Evolutionary conservation across 2,888 invertebrate species (phyloP), one percentile per base, ranked within the genome.

Genomic region (Gastracanthus pulcherrimus): DNA sequence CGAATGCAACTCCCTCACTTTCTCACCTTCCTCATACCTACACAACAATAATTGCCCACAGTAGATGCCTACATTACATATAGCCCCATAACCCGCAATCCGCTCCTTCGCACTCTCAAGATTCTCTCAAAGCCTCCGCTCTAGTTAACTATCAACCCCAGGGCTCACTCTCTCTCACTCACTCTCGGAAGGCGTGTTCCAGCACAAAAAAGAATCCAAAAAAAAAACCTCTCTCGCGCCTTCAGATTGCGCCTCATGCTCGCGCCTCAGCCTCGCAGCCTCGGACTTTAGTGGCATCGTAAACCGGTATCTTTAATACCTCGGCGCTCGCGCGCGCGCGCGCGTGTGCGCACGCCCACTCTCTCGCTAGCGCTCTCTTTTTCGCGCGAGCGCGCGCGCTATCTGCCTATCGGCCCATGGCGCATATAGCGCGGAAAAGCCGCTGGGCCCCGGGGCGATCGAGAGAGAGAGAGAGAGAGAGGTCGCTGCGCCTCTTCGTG

Each of bases 351-450:
- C 80, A 84, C 85, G 83, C 84, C 84, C 83, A 83, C 82, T 77
- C n/a, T n/a, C n/a, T n/a, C n/a, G n/a, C n/a, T n/a, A n/a, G n/a
- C 80, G 70, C 58, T 34, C 74, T 11, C 26, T 62, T 81, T 64
- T 72, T 64, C 70, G 72, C 74, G 76, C 82, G 80, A 31, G 76
- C 85, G 83, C 86, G 86, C 87, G 87, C 36, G 45, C 71, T 87
- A 90, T 90, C 90, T 90, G 89, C 90, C 90, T 90, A 90, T 90
- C 90, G 90, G 87, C 84, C 85, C n/a, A n/a, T n/a, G n/a, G n/a
- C n/a, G n/a, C n/a, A n/a, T n/a, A n/a, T n/a, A 85, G 87, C 86
- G 87, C 87, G 89, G 88, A 89, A 87, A 87, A 86, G 86, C 80
- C 55, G 62, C 62, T 62, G 31, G n/a, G 34, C 85, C 38, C 67